Evolutionary conservation across 2,888 invertebrate species (phyloP).

Genomic region (Dicyrtomina minuta): DNA sequence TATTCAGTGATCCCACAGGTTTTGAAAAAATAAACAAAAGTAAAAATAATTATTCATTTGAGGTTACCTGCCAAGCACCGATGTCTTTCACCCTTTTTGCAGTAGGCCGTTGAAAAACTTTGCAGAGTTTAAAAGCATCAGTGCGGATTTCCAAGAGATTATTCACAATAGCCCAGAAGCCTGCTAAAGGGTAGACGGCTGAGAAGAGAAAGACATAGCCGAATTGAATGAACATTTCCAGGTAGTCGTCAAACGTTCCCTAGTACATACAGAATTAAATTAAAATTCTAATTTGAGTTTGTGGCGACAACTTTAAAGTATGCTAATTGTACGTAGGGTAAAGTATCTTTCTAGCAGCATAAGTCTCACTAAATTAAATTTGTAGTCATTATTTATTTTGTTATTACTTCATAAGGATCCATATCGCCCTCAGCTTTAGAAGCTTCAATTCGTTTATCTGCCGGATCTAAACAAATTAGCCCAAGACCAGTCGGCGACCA

Average conservation of each 20-base stretch:
- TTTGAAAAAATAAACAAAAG: too few species aligned
- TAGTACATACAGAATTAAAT: conserved; percentile 55
- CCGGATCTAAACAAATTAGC: conserved; percentile 56
- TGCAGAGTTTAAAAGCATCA: conserved; percentile 73
- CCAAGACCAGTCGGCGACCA: conserved; percentile 47
- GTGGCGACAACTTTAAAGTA: too few species aligned
- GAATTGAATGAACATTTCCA: conserved; percentile 77
- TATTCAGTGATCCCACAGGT: too few species aligned
- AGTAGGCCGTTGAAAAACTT: conserved; percentile 69
- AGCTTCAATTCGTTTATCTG: conserved; percentile 60
- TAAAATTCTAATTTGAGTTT: not conserved
- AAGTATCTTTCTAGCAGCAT: too few species aligned
- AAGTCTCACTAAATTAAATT: not conserved
- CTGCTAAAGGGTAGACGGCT: conserved; percentile 73
- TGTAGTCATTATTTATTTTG: not conserved
- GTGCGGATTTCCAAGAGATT: conserved; percentile 73
- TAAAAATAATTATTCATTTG: not conserved
- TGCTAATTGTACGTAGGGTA: not conserved
- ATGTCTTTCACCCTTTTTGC: conserved; percentile 68
- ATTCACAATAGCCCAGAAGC: conserved; percentile 68
- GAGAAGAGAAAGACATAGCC: conserved; percentile 77
- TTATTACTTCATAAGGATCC: conserved; percentile 65
- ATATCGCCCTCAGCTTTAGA: conserved; percentile 65
- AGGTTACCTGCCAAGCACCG: conserved; percentile 75
- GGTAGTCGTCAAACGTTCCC: conserved; percentile 74